Conservation (phyloP, 2,113 vertebrate species). For the Phaetusa simplex region DNA sequence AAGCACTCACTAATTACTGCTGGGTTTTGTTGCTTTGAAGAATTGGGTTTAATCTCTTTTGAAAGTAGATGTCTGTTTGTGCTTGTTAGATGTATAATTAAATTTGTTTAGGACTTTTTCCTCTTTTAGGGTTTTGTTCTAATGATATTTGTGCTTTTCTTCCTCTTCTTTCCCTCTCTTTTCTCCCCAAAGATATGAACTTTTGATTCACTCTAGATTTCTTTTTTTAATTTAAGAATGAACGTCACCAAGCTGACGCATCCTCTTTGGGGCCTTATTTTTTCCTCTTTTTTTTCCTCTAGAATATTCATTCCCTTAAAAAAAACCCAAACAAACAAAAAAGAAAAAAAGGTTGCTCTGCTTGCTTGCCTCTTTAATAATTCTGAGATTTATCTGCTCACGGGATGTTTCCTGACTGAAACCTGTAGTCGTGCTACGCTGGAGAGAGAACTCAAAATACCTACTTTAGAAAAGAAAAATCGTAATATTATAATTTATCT, state of each 20-base stretch:
- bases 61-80: constrained; percentile 41
- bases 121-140: neutral
- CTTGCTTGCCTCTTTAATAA: neutral
- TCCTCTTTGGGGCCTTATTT: neutral
- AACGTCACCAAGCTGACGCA: neutral
- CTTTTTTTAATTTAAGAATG: neutral
- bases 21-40: constrained; percentile 67
- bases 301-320: neutral
- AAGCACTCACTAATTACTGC: constrained; percentile 59
- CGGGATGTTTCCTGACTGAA: neutral
- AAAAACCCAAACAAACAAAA: neutral
- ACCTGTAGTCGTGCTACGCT: neutral
- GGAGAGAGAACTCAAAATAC: neutral
- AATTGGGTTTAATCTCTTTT: constrained; percentile 59
- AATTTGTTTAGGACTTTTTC: constrained; percentile 52
- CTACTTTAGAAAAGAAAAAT: neutral
- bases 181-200: neutral
- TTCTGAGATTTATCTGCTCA: neutral
- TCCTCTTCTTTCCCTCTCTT: neutral
- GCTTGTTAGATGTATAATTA: constrained; percentile 62
- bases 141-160: neutral
- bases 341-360: neutral
- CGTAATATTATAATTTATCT: neutral
- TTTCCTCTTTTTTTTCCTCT: neutral
- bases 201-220: neutral